Percentiles rank a stretch among this genome's conserved stretches.
Evolutionary conservation across 2,113 vertebrate genomes (phyloP).

Genomic region (Chionodraco myersi): DNA sequence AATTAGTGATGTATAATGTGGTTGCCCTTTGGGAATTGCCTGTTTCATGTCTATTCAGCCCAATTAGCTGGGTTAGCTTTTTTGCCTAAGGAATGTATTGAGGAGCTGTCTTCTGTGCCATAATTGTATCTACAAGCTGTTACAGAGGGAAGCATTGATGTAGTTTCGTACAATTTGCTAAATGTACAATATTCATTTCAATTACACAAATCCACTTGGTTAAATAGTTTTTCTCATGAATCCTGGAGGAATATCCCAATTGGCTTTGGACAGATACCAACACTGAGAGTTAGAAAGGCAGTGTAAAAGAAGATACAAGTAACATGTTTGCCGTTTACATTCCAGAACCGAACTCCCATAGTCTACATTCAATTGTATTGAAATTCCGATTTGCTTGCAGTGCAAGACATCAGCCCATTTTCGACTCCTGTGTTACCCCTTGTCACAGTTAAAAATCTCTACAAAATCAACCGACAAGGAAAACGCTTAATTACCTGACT

Average conservation of each 20-base stretch:
- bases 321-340: neutral
- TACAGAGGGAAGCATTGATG: slow-evolving; percentile 34
- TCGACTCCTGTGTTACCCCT: neutral
- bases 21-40: slow-evolving; percentile 46
- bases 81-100: slow-evolving; percentile 51
- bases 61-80: slow-evolving; percentile 51
- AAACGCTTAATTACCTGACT: slow-evolving; percentile 72
- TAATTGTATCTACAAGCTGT: slow-evolving; percentile 61
- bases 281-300: neutral
- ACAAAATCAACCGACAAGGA: slow-evolving; percentile 53
- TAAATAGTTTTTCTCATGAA: slow-evolving; percentile 15
- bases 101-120: slow-evolving; percentile 37
- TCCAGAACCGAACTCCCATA: too few relatives aligned
- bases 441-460: slow-evolving; percentile 33
- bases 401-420: slow-evolving; percentile 35
- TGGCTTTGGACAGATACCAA: neutral
- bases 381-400: slow-evolving; percentile 43
- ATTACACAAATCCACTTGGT: slow-evolving; percentile 11
- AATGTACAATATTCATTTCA: slow-evolving; percentile 45
- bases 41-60: slow-evolving; percentile 49
- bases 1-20: slow-evolving; percentile 55
- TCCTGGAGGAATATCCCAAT: neutral
- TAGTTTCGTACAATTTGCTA: slow-evolving; percentile 39
- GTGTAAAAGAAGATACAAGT: neutral
- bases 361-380: slow-evolving; percentile 29